Conservation (phyloP, 2,888 invertebrate species). For the Mesorhabditis spiculigera region DNA sequence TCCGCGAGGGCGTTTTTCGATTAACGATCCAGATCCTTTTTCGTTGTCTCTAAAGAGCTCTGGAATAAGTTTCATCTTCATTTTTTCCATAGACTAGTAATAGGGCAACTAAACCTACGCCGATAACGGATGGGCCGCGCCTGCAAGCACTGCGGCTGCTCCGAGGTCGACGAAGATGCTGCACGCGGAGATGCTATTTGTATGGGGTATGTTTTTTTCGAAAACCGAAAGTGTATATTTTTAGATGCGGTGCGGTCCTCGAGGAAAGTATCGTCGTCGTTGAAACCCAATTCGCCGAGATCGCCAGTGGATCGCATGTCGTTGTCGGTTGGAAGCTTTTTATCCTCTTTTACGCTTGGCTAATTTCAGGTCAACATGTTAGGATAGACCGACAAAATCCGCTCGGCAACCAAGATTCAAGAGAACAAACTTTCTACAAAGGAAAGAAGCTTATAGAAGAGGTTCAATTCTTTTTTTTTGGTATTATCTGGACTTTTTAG, state of each 20-base stretch:
- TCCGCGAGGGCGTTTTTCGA: too few relatives aligned
- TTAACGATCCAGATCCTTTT: too few relatives aligned
- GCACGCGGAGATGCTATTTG: conserved; percentile 85
- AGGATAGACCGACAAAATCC: conserved; percentile 21
- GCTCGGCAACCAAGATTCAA: conserved; percentile 71
- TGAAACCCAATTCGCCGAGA: conserved; percentile 89
- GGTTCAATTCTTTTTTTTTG: conserved; percentile 20
- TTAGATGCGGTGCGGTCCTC: conserved; percentile 81
- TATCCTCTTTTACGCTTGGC: background rate
- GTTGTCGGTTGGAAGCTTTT: conserved; percentile 39
- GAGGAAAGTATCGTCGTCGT: conserved; percentile 94
- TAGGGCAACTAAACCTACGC: background rate
- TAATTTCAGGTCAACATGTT: conserved; percentile 30
- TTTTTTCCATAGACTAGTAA: background rate
- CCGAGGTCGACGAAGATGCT: conserved; percentile 89
- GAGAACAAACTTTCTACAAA: conserved; percentile 84
- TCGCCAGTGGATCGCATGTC: conserved; percentile 67
- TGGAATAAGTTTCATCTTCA: background rate
- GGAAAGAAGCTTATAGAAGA: conserved; percentile 62
- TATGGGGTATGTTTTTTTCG: conserved; percentile 65
- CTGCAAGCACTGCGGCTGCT: conserved; percentile 62
- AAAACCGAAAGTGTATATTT: background rate
- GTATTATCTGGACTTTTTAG: conserved; percentile 22
- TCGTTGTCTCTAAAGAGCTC: too few relatives aligned
- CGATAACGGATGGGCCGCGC: conserved; percentile 3